Conservation (phyloP, 2,797 vertebrate species). For the Pseudocheirus occidentalis region DNA sequence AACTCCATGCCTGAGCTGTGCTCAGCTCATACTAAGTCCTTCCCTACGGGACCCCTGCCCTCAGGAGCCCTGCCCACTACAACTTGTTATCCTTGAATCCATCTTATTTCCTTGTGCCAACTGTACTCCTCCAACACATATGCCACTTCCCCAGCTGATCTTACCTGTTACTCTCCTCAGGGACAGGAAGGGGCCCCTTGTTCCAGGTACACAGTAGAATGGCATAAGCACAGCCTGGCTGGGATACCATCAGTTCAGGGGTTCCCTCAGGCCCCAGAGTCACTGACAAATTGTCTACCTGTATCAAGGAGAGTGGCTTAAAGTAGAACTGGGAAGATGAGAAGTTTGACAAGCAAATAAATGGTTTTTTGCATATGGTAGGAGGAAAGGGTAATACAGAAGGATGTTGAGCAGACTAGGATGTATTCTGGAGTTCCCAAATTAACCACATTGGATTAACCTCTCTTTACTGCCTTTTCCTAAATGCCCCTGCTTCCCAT, state of each 20-base stretch:
- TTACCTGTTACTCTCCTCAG: conserved; percentile 73
- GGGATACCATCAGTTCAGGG: conserved; percentile 96
- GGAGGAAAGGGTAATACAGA: neutral
- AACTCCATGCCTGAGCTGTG: neutral
- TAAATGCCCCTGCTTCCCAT: neutral
- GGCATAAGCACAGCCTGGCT: conserved; percentile 97
- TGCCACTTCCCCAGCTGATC: neutral
- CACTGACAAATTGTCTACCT: conserved; percentile 98
- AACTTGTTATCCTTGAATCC: neutral
- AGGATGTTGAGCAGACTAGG: neutral
- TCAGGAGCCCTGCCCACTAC: neutral
- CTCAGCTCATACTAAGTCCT: neutral
- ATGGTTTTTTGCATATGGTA: neutral
- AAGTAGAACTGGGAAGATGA: neutral
- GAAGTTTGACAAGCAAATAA: neutral
- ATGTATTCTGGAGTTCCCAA: neutral
- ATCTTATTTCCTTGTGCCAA: neutral
- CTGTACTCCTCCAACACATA: neutral
- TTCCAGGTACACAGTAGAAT: conserved; percentile 95
- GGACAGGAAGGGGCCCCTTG: conserved; percentile 58
- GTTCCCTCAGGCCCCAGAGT: conserved; percentile 91
- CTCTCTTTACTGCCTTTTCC: neutral
- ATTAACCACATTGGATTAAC: neutral
- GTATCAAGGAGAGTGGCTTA: neutral
- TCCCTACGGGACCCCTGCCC: neutral